Evolutionary conservation across 2,888 invertebrate species (phyloP).

Genomic region (Busseola fusca): DNA sequence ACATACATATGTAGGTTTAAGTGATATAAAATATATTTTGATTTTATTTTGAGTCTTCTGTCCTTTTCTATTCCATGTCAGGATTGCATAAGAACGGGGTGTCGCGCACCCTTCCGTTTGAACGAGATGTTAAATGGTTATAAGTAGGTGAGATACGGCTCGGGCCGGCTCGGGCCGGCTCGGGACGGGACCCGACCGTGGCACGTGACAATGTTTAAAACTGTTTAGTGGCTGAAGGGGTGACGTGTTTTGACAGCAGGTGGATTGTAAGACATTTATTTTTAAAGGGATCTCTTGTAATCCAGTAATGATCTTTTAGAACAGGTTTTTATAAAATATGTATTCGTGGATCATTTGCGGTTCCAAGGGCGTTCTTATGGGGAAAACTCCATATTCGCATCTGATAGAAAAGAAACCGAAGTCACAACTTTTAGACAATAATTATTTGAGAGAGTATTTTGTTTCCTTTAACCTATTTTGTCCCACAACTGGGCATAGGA

Average conservation of each 20-base stretch:
- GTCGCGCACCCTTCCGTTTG: constrained; percentile 44
- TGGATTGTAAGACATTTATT: constrained; percentile 11
- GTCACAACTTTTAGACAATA: not conserved
- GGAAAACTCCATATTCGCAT: not conserved
- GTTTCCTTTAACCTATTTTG: no score
- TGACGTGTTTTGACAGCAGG: constrained; percentile 29
- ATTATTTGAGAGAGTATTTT: not conserved
- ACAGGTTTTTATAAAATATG: not conserved
- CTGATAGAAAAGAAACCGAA: not conserved
- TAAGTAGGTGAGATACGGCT: constrained; percentile 48
- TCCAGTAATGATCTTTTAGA: not conserved
- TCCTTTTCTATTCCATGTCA: not conserved
- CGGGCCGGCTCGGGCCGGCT: constrained; percentile 12
- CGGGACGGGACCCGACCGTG: constrained; percentile 11
- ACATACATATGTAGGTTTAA: no score
- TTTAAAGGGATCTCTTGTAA: constrained; percentile 22
- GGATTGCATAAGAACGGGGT: constrained; percentile 50
- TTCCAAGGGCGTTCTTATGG: not conserved
- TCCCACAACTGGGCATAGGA: no score
- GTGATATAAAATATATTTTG: not conserved
- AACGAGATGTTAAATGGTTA: constrained; percentile 57
- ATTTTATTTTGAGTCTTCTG: constrained; percentile 27
- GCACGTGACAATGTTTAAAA: constrained; percentile 49
- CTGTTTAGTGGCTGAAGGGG: constrained; percentile 36
- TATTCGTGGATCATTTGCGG: not conserved